Percentiles rank a stretch among this genome's conserved stretches.
Evolutionary conservation across 2,113 vertebrate species (phyloP).

Genomic region (Dascyllus trimaculatus): DNA sequence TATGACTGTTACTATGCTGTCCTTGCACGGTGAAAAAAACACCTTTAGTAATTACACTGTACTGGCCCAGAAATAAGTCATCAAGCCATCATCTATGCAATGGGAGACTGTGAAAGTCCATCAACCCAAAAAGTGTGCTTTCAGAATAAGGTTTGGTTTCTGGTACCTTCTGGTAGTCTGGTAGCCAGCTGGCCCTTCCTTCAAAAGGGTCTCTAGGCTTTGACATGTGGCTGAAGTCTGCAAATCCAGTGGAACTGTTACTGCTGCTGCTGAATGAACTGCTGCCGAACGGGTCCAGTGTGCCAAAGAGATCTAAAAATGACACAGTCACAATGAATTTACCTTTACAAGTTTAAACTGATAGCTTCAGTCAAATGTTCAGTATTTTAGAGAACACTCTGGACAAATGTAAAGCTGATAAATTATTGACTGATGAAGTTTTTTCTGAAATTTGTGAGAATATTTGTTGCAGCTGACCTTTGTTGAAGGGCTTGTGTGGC

Average conservation of each 20-base stretch:
- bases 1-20: too few relatives aligned
- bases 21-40: too few relatives aligned
- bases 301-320: constrained; percentile 90
- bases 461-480: too few relatives aligned
- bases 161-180: constrained; percentile 80
- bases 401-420: too few relatives aligned
- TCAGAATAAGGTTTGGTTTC: not conserved
- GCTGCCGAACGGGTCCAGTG: constrained; percentile 93
- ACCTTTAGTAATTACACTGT: too few relatives aligned
- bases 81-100: too few relatives aligned
- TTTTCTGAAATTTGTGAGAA: too few relatives aligned
- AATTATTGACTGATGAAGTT: too few relatives aligned
- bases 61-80: too few relatives aligned
- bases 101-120: too few relatives aligned
- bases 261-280: constrained; percentile 80
- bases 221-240: constrained; percentile 98
- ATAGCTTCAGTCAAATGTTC: not conserved
- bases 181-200: constrained; percentile 76
- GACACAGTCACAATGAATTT: constrained; percentile 5
- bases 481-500: too few relatives aligned
- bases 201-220: constrained; percentile 87
- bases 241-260: constrained; percentile 90
- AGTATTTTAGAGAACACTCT: not conserved
- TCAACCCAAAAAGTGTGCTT: too few relatives aligned
- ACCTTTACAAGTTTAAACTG: not conserved